Conservation (phyloP, 2,113 vertebrate species). For the Psittacus erithacus region DNA sequence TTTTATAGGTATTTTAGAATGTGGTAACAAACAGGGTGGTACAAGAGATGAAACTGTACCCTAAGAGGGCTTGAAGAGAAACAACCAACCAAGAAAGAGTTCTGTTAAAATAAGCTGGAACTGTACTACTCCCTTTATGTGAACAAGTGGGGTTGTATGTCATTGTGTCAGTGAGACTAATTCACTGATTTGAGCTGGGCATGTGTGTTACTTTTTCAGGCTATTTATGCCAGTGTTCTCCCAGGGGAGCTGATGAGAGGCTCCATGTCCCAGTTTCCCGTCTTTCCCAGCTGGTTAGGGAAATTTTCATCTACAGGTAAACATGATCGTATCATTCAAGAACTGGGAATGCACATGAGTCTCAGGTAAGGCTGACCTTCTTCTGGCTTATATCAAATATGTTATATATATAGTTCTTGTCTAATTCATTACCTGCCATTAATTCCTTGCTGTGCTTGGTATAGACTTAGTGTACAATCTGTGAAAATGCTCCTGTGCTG, state of each 20-base stretch:
- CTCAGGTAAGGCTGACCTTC: constrained; percentile 80
- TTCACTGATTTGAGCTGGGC: not conserved
- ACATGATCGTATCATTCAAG: constrained; percentile 89
- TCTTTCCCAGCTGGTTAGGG: constrained; percentile 95
- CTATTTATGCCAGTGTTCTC: constrained; percentile 94
- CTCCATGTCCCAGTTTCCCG: constrained; percentile 91
- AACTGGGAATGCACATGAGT: constrained; percentile 91
- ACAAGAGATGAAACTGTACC: not conserved
- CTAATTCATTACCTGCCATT: not conserved
- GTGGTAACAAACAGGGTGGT: not conserved
- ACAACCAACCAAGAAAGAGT: not conserved
- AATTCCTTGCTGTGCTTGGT: not conserved
- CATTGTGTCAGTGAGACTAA: not conserved
- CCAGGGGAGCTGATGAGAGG: constrained; percentile 97
- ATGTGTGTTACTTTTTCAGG: constrained; percentile 72
- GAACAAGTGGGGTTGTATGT: not conserved
- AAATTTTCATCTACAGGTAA: constrained; percentile 89
- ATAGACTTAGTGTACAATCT: not conserved
- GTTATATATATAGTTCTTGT: not conserved
- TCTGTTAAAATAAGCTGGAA: not conserved
- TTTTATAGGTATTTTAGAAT: not conserved
- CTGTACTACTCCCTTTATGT: fast-evolving
- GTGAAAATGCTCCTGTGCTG: fast-evolving
- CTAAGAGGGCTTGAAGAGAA: not conserved
- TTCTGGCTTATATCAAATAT: not conserved